These are phyloP conservation scores for Kradibia gibbosae DNA, from an alignment of 1,140 invertebrate species.

Conservation along the genomic window DNA sequence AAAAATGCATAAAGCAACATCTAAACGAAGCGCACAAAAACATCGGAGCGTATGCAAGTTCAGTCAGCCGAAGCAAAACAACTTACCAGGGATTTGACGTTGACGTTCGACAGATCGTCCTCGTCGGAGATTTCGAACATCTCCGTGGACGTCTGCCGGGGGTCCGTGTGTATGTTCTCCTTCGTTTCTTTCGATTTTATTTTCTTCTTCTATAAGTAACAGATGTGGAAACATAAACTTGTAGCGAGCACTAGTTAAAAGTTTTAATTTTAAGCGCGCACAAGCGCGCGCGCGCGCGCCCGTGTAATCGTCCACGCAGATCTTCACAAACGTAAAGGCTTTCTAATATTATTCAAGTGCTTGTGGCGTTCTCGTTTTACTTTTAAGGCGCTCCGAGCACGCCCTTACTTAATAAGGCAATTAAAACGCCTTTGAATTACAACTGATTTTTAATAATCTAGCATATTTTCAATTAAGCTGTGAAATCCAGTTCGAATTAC, in stretches of 20 bases:
- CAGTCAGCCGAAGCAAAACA: background rate
- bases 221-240: background rate
- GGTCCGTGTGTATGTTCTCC: conserved; percentile 66
- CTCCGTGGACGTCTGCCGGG: conserved; percentile 62
- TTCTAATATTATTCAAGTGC: too few relatives aligned
- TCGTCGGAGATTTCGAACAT: conserved; percentile 68
- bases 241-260: background rate
- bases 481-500: too few relatives aligned
- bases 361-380: too few relatives aligned
- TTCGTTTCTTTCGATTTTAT: conserved; percentile 47
- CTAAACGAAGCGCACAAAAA: background rate
- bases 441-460: too few relatives aligned
- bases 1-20: background rate
- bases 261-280: background rate
- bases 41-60: background rate
- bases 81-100: conserved; percentile 74
- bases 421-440: too few relatives aligned
- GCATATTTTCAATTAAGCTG: too few relatives aligned
- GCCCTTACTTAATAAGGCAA: too few relatives aligned
- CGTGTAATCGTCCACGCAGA: too few relatives aligned
- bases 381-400: too few relatives aligned
- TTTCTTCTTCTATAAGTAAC: conserved; percentile 48
- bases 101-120: conserved; percentile 75
- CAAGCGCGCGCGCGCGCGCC: too few relatives aligned
- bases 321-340: too few relatives aligned